Evolutionary conservation across 1,140 invertebrate genomes (phyloP).

Genomic region (Cotesia vestalis): DNA sequence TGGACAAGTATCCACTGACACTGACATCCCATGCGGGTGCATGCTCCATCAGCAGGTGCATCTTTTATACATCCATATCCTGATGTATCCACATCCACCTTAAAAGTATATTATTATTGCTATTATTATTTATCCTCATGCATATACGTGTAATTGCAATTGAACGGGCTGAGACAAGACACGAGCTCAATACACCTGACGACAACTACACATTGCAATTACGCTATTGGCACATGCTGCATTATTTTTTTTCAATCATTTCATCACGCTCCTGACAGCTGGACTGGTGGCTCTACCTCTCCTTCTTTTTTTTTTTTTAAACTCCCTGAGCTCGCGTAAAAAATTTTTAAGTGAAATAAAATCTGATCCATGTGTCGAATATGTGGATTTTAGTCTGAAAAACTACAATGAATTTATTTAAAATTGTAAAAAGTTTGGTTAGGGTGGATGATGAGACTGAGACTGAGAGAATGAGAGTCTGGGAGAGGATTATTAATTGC

Average conservation of each 20-base stretch:
- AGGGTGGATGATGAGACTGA: no score
- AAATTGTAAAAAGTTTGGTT: no score
- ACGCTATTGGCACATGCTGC: slow-evolving; percentile 25
- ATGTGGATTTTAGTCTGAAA: no score
- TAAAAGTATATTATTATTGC: slow-evolving; percentile 51
- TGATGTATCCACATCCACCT: not conserved
- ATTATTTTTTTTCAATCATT: slow-evolving; percentile 28
- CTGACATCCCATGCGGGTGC: slow-evolving; percentile 51
- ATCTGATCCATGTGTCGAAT: no score
- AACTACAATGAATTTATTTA: no score
- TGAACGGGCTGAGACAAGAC: slow-evolving; percentile 41
- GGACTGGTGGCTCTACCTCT: not conserved
- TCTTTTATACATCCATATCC: not conserved
- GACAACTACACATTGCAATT: slow-evolving; percentile 44
- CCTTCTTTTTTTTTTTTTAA: no score
- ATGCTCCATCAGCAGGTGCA: slow-evolving; percentile 55
- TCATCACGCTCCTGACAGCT: slow-evolving; percentile 13
- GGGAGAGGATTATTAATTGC: no score
- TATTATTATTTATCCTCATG: slow-evolving; percentile 38
- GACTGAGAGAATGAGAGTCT: no score
- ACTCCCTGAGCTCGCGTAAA: no score
- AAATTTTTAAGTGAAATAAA: not conserved
- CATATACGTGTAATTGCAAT: slow-evolving; percentile 41
- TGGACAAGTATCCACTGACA: slow-evolving; percentile 4
- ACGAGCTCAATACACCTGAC: slow-evolving; percentile 51